Percentiles rank a stretch among this genome's conserved stretches.
Evolutionary conservation across 2,888 invertebrate genomes (phyloP).

Genomic region (Callyntrura guangdongensis): DNA sequence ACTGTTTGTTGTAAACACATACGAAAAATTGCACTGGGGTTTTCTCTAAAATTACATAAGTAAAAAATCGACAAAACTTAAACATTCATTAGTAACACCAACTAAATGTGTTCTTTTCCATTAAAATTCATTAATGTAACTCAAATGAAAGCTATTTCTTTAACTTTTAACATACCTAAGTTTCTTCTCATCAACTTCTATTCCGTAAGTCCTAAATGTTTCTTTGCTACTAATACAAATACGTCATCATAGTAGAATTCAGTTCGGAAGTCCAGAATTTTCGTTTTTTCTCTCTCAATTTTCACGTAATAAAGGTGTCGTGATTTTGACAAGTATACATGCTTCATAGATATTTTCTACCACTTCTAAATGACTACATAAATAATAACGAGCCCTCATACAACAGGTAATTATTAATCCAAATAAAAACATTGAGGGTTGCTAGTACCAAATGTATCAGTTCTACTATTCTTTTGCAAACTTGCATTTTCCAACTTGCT

Average conservation of each 20-base stretch:
- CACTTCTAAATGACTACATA: neutral
- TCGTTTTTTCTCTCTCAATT: conserved; percentile 9
- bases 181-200: neutral
- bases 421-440: conserved; percentile 7
- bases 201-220: neutral
- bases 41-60: neutral
- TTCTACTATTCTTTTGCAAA: conserved; percentile 45
- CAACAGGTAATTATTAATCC: neutral
- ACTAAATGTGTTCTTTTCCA: neutral
- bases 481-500: conserved; percentile 28
- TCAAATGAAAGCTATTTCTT: neutral
- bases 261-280: conserved; percentile 77
- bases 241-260: conserved; percentile 49
- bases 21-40: conserved; percentile 16
- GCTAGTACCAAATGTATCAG: conserved; percentile 61
- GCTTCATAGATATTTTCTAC: neutral
- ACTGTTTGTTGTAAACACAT: neutral
- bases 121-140: neutral
- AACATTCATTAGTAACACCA: neutral
- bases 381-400: neutral
- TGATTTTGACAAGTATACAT: conserved; percentile 19
- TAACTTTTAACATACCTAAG: too few species aligned
- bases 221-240: conserved; percentile 18
- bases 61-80: neutral
- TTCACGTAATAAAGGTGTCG: conserved; percentile 13